These are phyloP conservation scores for Acropora yongei DNA, from an alignment of 64 coral and sea anemone species.

Conservation along the genomic window DNA sequence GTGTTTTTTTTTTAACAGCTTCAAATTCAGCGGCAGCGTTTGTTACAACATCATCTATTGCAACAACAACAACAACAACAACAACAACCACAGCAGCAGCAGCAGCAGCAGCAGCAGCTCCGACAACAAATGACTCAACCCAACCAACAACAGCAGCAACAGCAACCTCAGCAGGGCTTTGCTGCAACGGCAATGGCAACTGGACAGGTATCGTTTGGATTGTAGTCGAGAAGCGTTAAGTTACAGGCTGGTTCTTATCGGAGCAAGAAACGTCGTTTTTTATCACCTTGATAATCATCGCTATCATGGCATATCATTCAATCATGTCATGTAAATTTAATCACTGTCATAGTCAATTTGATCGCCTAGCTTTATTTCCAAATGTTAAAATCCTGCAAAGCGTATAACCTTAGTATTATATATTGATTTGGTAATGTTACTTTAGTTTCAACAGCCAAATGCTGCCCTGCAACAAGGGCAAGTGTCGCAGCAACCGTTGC, in stretches of 20 bases:
- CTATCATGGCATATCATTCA: not conserved
- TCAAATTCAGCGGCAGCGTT: slow-evolving; percentile 1
- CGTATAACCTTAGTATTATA: too few relatives aligned
- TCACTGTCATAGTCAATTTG: not conserved
- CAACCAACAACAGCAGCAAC: not conserved
- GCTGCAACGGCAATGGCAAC: not conserved
- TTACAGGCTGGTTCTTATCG: not conserved
- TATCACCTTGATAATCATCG: not conserved
- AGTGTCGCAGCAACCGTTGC: slow-evolving; percentile 54
- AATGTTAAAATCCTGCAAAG: too few relatives aligned
- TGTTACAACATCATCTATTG: not conserved
- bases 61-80: slow-evolving; percentile 31
- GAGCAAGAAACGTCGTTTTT: not conserved
- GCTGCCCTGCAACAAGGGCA: slow-evolving; percentile 24
- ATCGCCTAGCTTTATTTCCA: too few relatives aligned
- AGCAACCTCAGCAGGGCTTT: not conserved
- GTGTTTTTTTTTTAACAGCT: not conserved
- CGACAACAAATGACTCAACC: slow-evolving; percentile 19
- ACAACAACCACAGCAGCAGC: slow-evolving; percentile 3
- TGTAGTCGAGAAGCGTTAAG: not conserved
- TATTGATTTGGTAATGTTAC: too few relatives aligned
- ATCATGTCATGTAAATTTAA: not conserved
- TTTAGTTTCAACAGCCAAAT: slow-evolving; percentile 39
- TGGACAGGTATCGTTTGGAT: slow-evolving; percentile 16
- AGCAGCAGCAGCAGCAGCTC: not conserved